Percentiles rank a stretch among this genome's conserved stretches.
These are phyloP conservation scores for Octopus bimaculoides DNA, from an alignment of 1,140 invertebrate species.

Conservation along the genomic window DNA sequence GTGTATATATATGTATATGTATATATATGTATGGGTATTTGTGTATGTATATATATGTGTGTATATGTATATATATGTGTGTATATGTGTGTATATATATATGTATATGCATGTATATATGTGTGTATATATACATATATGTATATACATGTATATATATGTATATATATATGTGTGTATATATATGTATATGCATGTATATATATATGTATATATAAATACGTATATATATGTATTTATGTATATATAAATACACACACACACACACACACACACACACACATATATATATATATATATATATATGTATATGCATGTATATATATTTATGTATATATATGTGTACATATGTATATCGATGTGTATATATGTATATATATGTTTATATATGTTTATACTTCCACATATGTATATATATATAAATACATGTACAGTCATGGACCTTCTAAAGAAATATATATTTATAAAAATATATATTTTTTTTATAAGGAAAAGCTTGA, in stretches of 20 bases:
- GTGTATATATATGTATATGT: neutral
- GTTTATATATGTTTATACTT: neutral
- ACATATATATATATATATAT: neutral
- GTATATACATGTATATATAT: neutral
- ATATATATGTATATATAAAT: neutral
- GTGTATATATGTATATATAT: neutral
- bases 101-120: neutral
- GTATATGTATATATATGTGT: neutral
- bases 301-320: neutral
- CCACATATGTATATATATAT: neutral
- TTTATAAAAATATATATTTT: neutral
- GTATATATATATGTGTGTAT: neutral
- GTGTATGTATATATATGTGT: neutral
- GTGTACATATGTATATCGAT: neutral
- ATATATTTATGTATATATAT: neutral
- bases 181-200: neutral
- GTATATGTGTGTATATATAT: neutral
- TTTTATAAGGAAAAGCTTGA: no score
- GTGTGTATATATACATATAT: neutral
- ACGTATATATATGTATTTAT: neutral
- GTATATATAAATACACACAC: neutral
- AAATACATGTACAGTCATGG: neutral
- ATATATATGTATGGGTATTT: neutral
- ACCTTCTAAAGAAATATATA: neutral
- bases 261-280: neutral